Conservation (phyloP, 2,797 vertebrate species). For the Sebastiscus tertius region DNA sequence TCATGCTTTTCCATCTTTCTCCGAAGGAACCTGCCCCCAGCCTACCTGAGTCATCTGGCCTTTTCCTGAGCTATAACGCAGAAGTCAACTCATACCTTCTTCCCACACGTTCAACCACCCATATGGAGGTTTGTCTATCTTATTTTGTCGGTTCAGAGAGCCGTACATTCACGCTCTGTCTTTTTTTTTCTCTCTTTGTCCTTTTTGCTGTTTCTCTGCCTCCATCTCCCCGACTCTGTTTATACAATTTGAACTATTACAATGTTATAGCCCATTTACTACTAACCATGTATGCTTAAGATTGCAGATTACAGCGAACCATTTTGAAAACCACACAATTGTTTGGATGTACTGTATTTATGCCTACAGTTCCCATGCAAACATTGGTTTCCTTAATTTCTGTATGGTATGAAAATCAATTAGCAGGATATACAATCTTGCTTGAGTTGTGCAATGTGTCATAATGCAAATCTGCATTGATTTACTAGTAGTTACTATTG, state of each 20-base stretch:
- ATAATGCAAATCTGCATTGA: background rate
- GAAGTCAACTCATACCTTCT: constrained; percentile 25
- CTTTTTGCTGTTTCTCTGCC: background rate
- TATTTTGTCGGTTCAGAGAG: background rate
- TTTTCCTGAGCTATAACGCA: constrained; percentile 30
- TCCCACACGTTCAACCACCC: constrained; percentile 41
- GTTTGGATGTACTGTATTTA: background rate
- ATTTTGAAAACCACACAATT: background rate
- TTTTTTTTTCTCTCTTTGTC: background rate
- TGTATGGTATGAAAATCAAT: background rate
- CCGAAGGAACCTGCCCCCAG: constrained; percentile 35
- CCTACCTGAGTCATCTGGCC: constrained; percentile 57
- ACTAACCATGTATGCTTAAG: background rate
- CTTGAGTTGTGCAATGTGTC: background rate
- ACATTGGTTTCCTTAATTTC: background rate
- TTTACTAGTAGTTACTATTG: background rate
- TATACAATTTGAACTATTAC: background rate
- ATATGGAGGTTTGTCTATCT: constrained; percentile 29
- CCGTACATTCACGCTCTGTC: background rate
- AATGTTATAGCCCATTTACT: background rate
- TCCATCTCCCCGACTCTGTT: background rate
- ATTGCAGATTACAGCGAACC: background rate
- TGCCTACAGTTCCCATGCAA: background rate
- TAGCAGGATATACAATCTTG: background rate
- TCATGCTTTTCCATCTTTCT: constrained; percentile 31